phyloP scores from a whole-genome alignment of 2,113 vertebrate species.

The Maccullochella peelii region DNA sequence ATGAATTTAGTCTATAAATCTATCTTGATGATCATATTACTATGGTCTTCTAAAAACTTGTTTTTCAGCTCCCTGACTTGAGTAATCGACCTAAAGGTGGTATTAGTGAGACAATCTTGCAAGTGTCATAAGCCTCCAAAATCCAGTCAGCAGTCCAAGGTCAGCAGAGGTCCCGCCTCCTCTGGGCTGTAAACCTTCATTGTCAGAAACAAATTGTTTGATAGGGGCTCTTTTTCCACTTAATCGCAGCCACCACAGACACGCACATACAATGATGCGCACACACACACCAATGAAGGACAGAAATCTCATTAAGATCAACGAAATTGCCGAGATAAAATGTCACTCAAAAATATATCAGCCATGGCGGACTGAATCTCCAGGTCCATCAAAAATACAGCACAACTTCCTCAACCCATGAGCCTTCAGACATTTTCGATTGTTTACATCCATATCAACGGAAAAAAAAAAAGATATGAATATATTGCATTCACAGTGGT shows the following conservation, averaged over 20 bases:
- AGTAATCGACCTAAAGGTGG: slow-evolving; percentile 9
- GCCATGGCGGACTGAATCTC: slow-evolving; percentile 41
- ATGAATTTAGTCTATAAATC: not conserved
- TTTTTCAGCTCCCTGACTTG: slow-evolving; percentile 15
- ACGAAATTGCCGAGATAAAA: slow-evolving; percentile 69
- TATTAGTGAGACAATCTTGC: slow-evolving; percentile 31
- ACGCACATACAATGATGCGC: slow-evolving; percentile 24
- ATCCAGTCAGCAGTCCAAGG: slow-evolving; percentile 56
- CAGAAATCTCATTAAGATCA: slow-evolving; percentile 78
- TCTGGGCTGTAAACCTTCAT: slow-evolving; percentile 25
- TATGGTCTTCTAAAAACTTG: not conserved
- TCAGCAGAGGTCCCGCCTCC: slow-evolving; percentile 46
- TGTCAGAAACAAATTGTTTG: slow-evolving; percentile 62
- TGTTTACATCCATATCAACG: slow-evolving; percentile 37
- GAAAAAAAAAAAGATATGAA: not conserved
- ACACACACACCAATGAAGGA: slow-evolving; percentile 48
- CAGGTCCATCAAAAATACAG: slow-evolving; percentile 53
- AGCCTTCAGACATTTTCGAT: slow-evolving; percentile 19
- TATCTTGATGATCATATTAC: not conserved
- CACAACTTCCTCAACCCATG: slow-evolving; percentile 2
- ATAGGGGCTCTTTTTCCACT: slow-evolving; percentile 51
- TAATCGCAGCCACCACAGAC: slow-evolving; percentile 32
- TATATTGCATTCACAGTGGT: not conserved
- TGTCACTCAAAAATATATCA: slow-evolving; percentile 72
- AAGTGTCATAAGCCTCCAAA: slow-evolving; percentile 49